These are phyloP conservation scores for Drosophila silvestris DNA, from an alignment of 2,888 invertebrate species.

Conservation along the genomic window DNA sequence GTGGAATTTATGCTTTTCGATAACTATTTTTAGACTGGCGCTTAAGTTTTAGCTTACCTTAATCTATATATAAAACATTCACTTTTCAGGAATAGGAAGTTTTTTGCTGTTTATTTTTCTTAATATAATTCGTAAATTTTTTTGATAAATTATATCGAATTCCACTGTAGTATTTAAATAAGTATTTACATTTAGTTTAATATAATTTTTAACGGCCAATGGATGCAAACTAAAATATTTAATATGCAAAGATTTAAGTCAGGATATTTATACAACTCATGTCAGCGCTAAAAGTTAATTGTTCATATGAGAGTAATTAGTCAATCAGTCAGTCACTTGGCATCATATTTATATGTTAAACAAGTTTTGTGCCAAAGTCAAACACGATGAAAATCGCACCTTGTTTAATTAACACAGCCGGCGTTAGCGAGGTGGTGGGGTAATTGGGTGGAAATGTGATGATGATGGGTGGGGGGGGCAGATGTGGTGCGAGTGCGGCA, in stretches of 20 bases:
- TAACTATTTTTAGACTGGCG: neutral
- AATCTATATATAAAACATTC: neutral
- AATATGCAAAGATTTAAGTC: neutral
- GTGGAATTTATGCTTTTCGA: constrained; percentile 47
- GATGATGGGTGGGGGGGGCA: neutral
- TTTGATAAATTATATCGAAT: neutral
- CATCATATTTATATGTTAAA: constrained; percentile 43
- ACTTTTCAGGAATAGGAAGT: neutral
- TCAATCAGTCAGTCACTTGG: constrained; percentile 26
- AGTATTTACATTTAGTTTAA: neutral
- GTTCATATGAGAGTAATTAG: constrained; percentile 6
- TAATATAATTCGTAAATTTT: neutral
- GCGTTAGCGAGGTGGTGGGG: constrained; percentile 13
- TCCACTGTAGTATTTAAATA: neutral
- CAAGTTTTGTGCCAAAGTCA: constrained; percentile 63
- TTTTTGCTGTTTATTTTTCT: neutral
- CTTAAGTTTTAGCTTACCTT: neutral
- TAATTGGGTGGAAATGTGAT: neutral
- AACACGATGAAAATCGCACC: constrained; percentile 63
- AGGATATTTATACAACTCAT: constrained; percentile 8
- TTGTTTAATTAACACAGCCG: constrained; percentile 66
- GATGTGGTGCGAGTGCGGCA: constrained; percentile 27
- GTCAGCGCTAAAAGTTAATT: constrained; percentile 10
- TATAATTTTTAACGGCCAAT: neutral
- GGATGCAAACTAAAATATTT: neutral